Percentiles rank a stretch among this genome's conserved stretches.
These are phyloP conservation scores for Drosophila miranda DNA, from an alignment of 1,140 invertebrate species.

Conservation along the genomic window DNA sequence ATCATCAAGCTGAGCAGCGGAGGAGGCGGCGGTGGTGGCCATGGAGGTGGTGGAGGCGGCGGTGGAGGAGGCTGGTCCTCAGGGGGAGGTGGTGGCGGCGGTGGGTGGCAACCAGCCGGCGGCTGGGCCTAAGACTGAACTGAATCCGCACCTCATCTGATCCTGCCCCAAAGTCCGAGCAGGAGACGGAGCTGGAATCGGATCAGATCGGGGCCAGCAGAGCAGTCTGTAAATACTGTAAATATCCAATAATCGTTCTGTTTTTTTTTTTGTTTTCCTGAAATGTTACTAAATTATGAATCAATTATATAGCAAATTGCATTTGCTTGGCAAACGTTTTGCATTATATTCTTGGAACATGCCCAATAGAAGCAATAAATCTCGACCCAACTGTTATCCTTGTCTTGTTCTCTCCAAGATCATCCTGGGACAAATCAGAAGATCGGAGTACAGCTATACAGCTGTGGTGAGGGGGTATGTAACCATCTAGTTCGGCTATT, in stretches of 20 bases:
- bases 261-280: constrained; percentile 25
- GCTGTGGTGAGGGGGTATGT: too few species aligned
- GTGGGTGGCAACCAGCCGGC: constrained; percentile 74
- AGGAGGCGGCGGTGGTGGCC: constrained; percentile 58
- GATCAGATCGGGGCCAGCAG: background rate
- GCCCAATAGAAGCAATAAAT: too few species aligned
- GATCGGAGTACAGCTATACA: too few species aligned
- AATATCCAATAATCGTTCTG: constrained; percentile 38
- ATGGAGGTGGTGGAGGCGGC: constrained; percentile 42
- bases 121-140: constrained; percentile 64
- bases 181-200: too few species aligned
- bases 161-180: background rate
- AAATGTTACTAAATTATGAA: constrained; percentile 20
- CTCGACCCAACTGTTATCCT: too few species aligned
- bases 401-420: too few species aligned
- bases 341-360: background rate
- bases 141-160: background rate
- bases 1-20: constrained; percentile 54
- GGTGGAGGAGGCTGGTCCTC: constrained; percentile 56
- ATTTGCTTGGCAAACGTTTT: constrained; percentile 2
- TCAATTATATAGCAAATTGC: constrained; percentile 6
- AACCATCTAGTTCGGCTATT: too few species aligned
- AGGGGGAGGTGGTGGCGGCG: constrained; percentile 53
- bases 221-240: constrained; percentile 66
- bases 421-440: too few species aligned